Evolutionary conservation across 2,797 vertebrate species (phyloP).

Genomic region (Chloroceryle amazona): DNA sequence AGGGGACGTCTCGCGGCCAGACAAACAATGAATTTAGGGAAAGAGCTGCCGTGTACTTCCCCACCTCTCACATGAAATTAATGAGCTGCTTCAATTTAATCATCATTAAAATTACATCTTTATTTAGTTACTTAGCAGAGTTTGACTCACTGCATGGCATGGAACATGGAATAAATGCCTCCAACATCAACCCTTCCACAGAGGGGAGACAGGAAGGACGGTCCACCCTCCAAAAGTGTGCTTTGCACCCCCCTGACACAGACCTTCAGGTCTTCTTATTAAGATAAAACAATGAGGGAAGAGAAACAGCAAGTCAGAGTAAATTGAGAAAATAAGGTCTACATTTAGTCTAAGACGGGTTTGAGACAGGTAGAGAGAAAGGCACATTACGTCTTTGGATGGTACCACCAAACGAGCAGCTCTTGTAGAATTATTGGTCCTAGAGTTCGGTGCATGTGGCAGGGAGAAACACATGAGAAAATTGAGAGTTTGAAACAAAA

Average conservation of each 20-base stretch:
- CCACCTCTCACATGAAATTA: conserved; percentile 81
- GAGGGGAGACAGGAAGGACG: background rate
- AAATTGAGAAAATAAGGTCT: background rate
- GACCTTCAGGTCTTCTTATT: background rate
- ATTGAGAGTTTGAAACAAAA: background rate
- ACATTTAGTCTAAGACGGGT: background rate
- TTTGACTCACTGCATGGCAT: conserved; percentile 33
- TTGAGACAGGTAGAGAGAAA: background rate
- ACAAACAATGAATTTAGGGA: conserved; percentile 78
- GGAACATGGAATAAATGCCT: background rate
- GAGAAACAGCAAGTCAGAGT: background rate
- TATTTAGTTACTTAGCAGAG: conserved; percentile 77
- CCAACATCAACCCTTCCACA: background rate
- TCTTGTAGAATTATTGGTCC: background rate
- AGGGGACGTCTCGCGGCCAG: conserved; percentile 68
- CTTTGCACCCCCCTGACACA: background rate
- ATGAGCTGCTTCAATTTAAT: conserved; percentile 81
- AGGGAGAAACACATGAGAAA: background rate
- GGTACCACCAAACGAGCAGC: background rate
- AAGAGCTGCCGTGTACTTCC: conserved; percentile 58
- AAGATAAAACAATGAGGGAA: background rate
- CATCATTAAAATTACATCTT: conserved; percentile 77
- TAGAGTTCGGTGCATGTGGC: background rate
- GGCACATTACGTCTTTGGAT: background rate
- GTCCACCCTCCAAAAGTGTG: background rate